Base-by-base conservation (phyloP, 2,113 vertebrate species). In the Phyllostomus discolor region DNA sequence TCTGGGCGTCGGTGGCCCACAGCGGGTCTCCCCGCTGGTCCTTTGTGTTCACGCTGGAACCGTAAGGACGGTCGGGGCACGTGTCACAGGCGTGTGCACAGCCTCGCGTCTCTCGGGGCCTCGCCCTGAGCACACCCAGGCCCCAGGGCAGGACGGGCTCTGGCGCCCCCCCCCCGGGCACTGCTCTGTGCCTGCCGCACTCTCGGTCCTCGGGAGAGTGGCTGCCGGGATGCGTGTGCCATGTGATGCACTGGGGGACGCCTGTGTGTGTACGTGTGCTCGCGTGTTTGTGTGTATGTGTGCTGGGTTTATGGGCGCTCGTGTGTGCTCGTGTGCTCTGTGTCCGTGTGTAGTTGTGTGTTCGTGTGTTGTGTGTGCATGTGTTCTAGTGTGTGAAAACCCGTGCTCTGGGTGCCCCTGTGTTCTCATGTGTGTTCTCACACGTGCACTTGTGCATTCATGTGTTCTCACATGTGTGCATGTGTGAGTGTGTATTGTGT, bases 31-130 rank as follows among this genome's bases (percentile, higher is more conserved):
- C 64, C 33, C 5, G 5, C 64, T 14, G 22, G 1, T 59, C 59
- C 11, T 17, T n/a, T 2, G 4, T 16, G 64, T 17, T n/a, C 64
- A n/a, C 31, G 33, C 31, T 33, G 64, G 64, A n/a, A n/a, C 33
- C 64, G 11, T 17, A 1, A 33, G 7, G 64, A 15, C 2, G 2
- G 33, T n/a, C 33, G 7, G 0, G 16, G 69, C 54, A 52, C 41
- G 26, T 22, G 69, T 11, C 31, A 26, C 15, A n/a, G 35, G 9
- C 1, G 0, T 41, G 0, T 48, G 22, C 1, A 0, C 1, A 2
- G 11, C 9, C 16, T 64, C 17, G 10, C 33, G 0, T 20, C 28
- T 67, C 62, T 73, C 46, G 24, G 28, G 20, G 4, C 4, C 12
- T 35, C 43, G 11, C 15, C 20, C 26, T 17, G 14, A 0, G 5